A percentile compares a stretch with the other conserved stretches of the same genome.
These are phyloP conservation scores for Crotalus helleri DNA, from an alignment of 2,113 vertebrate genomes.

Conservation along the genomic window DNA sequence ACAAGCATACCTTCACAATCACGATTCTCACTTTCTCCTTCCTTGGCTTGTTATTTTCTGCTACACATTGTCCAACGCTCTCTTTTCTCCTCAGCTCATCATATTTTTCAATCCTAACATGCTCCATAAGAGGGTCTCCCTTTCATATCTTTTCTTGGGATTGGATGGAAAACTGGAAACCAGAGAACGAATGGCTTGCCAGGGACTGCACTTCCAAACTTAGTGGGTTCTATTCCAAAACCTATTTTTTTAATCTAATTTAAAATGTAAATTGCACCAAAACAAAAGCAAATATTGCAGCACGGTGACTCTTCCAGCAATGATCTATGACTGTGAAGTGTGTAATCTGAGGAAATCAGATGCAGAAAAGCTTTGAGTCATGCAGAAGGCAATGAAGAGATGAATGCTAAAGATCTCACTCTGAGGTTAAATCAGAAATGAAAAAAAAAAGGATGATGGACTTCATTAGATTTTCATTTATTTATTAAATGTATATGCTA, in stretches of 20 bases:
- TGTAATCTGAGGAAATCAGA: neutral
- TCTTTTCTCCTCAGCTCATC: neutral
- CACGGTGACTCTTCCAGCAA: neutral
- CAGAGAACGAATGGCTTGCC: neutral
- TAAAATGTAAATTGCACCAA: neutral
- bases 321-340: neutral
- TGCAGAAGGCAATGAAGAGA: neutral
- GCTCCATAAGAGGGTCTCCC: neutral
- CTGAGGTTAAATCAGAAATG: neutral
- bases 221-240: neutral
- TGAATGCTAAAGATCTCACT: neutral
- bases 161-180: neutral
- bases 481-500: neutral
- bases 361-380: neutral
- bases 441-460: neutral
- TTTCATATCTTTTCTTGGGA: neutral
- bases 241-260: neutral
- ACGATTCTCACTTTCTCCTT: neutral
- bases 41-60: neutral
- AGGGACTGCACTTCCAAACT: neutral
- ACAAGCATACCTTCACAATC: neutral
- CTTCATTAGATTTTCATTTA: neutral
- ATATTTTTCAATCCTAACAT: neutral
- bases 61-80: neutral
- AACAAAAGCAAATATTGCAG: neutral